Conservation (phyloP, 2,797 vertebrate genomes). For the Eospalax fontanierii region DNA sequence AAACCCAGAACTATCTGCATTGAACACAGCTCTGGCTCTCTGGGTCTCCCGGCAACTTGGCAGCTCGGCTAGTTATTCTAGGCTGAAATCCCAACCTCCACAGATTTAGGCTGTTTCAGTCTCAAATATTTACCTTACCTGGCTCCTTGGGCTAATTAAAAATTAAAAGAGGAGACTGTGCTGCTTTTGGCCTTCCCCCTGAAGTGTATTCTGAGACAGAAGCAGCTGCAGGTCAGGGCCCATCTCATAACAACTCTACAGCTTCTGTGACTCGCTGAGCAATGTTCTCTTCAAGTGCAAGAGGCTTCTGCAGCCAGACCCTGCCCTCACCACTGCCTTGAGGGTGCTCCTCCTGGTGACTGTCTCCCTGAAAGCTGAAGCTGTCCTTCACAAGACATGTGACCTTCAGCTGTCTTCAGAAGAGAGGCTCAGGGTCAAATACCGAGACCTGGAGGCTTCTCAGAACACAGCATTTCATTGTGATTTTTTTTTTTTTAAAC, state of each 20-base stretch:
- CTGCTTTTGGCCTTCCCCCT: background rate
- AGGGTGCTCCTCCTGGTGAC: background rate
- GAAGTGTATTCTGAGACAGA: background rate
- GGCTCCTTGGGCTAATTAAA: conserved; percentile 54
- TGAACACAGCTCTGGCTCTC: background rate
- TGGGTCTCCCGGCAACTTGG: conserved; percentile 65
- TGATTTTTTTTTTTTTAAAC: conserved; percentile 15
- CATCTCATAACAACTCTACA: background rate
- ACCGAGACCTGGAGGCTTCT: background rate
- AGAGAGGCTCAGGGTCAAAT: background rate
- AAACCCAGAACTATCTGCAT: conserved; percentile 18
- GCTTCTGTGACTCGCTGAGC: background rate
- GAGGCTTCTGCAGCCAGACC: background rate
- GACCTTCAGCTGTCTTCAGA: background rate
- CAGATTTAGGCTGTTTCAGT: background rate
- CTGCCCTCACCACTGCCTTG: background rate
- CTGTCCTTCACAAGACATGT: background rate
- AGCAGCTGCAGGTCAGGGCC: background rate
- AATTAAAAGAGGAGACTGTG: conserved; percentile 25
- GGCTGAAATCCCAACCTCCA: conserved; percentile 51
- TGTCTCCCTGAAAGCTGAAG: conserved; percentile 20
- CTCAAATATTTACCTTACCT: conserved; percentile 76
- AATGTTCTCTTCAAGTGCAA: conserved; percentile 38
- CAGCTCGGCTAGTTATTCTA: conserved; percentile 44
- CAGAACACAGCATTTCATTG: background rate